These are phyloP conservation scores for Syndactyla subalaris DNA, from an alignment of 2,797 vertebrate species.

Conservation along the genomic window DNA sequence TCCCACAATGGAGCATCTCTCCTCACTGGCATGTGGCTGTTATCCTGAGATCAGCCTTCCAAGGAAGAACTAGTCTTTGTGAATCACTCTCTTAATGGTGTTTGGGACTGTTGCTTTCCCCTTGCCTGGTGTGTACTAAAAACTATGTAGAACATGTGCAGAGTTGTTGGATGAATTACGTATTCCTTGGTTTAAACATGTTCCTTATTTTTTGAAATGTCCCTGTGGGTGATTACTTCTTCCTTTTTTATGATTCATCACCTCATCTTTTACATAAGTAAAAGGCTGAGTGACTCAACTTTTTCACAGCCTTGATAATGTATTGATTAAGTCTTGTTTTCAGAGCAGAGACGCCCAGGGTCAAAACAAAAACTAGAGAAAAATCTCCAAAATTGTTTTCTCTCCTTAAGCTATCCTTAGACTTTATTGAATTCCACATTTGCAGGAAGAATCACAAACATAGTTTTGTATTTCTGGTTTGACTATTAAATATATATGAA, in stretches of 20 bases:
- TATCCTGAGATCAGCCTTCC: background rate
- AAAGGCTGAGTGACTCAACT: background rate
- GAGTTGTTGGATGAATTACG: background rate
- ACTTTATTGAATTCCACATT: background rate
- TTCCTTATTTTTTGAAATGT: background rate
- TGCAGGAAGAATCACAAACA: background rate
- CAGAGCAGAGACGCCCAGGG: background rate
- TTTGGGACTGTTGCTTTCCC: background rate
- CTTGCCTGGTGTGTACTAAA: background rate
- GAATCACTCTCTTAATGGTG: background rate
- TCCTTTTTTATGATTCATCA: background rate
- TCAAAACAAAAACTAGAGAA: background rate
- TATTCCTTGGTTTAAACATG: background rate
- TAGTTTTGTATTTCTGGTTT: background rate
- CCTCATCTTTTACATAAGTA: background rate
- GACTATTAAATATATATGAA: background rate
- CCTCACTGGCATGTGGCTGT: background rate
- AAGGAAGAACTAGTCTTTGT: background rate
- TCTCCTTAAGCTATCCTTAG: background rate
- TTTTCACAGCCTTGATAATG: background rate
- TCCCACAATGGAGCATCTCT: background rate
- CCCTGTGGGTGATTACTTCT: background rate
- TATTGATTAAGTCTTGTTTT: constrained; percentile 10
- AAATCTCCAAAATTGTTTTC: background rate
- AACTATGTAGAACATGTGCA: background rate